Conservation (phyloP, 1,140 invertebrate genomes). For the Ctenoplectra terminalis region DNA sequence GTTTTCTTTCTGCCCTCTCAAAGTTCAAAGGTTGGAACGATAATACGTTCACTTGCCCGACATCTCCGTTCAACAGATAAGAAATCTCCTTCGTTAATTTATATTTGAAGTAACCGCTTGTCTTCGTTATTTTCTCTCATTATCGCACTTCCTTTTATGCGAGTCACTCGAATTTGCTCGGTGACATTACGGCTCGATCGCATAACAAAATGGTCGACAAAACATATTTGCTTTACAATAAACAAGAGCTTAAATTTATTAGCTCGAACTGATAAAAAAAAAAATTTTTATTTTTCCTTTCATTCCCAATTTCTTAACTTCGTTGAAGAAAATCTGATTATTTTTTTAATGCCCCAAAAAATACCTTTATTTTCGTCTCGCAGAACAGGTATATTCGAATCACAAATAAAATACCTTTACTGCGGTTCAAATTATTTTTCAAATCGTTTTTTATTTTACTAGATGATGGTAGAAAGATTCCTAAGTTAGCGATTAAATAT, state of each 20-base stretch:
- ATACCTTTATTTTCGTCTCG: no score
- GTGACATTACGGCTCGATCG: not conserved
- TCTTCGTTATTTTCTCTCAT: conserved; percentile 31
- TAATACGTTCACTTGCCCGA: conserved; percentile 46
- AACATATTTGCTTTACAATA: no score
- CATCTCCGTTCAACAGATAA: conserved; percentile 55
- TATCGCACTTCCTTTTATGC: conserved; percentile 48
- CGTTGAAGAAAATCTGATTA: no score
- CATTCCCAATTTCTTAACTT: no score
- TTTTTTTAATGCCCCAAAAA: no score
- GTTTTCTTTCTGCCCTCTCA: conserved; percentile 48
- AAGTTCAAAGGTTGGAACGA: conserved; percentile 67
- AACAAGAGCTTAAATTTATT: no score
- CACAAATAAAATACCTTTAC: no score
- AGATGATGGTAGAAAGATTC: not conserved
- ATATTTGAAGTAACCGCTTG: conserved; percentile 36
- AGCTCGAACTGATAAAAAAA: no score
- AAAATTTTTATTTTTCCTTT: no score
- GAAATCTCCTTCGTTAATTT: conserved; percentile 50
- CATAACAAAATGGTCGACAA: not conserved
- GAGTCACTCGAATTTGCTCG: not conserved
- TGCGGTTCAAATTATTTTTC: no score
- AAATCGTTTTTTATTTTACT: not conserved
- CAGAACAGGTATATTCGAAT: no score
- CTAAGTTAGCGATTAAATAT: not conserved